Evolutionary conservation across 37 sponge, comb jelly and placozoan species (phyloP), one percentile per base, ranked within the genome.

Genomic region (Beroe forskalii): DNA sequence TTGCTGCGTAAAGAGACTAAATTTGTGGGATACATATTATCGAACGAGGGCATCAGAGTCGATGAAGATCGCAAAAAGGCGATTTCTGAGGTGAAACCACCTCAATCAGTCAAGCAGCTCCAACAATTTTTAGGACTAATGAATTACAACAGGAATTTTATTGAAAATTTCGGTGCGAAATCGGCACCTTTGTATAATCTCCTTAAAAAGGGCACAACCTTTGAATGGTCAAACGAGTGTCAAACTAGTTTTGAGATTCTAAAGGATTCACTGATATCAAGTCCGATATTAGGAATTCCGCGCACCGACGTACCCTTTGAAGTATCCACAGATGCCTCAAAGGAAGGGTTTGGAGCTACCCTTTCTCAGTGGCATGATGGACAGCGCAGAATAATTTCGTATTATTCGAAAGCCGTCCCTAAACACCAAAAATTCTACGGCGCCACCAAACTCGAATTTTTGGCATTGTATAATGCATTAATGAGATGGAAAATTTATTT

Each of bases 101-200:
- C 75, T 8, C 2, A 30, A 6, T 35, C 23, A 6, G 75, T 72
- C 1, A 72, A 72, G 22, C 12, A 23, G 12, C 35, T 72, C 28
- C 75, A 72, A 39, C 28, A 32, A 2, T 72, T 72, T 37, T 39
- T 72, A 27, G 75, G 75, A 30, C 14, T 37, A 20, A 1, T 72
- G 1, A 72, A 72, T 20, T 72, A 72, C 39, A 23, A 72, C 39
- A 72, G 75, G 30, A 72, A 72, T 37, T 30, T 35, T 20, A 72
- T 72, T 37, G 1, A 72, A 37, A 3, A 33, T 37, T 72, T 72
- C 39, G 40, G 32, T 3, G 19, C 12, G 35, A 72, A 6, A 30
- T 35, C 75, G 1, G 39, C 6, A 35, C 75, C 75, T 4, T 37
- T 72, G 8, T 72, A 72, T 39, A 72, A 37, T 20, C 40, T 72